Evolutionary conservation across 1,140 invertebrate species (phyloP), one percentile per base, ranked within the genome.

Genomic region (Eueides isabella): DNA sequence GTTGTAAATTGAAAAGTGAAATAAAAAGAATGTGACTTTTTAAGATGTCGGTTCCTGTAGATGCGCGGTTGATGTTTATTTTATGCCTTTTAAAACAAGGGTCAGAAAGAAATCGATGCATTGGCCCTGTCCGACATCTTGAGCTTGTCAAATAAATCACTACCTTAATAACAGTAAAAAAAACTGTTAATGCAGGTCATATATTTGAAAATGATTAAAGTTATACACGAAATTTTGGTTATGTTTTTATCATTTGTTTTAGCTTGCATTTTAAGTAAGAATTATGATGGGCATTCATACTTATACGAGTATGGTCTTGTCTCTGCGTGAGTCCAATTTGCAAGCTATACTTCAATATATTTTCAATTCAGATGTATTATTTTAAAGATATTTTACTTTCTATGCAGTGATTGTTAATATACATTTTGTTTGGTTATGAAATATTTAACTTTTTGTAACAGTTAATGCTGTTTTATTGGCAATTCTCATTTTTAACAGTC

Each of bases 41-140:
- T 75, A 77, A 79, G 67, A 86, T 76, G 77, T 83, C 80, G 76
- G 80, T 82, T 81, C 76, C 71, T 85, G 78, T 84, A 78, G 77
- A 76, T 77, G 77, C 74, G 71, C 79, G 78, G 72, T 82, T 81
- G 79, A 84, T 87, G 87, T 88, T 88, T 85, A 84, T 89, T 88
- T 89, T 88, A 90, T 88, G 81, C 80, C 79, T 88, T 86, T 84
- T 83, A 82, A 86, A 90, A 90, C 88, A 92, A 89, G 87, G 85
- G 76, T 85, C 85, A 65, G 75, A 76, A 79, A 85, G 81, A 76
- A 85, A 84, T 85, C 80, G 82, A 86, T 85, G 88, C 87, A 84
- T 86, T 86, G 85, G 84, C 80, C 72, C 81, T 83, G 82, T 80
- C 82, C 78, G 78, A 85, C 83, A 82, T 84, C 84, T 84, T 73